Base-by-base conservation (phyloP, 2,888 invertebrate genomes). In the Himalopsyche anomala region DNA sequence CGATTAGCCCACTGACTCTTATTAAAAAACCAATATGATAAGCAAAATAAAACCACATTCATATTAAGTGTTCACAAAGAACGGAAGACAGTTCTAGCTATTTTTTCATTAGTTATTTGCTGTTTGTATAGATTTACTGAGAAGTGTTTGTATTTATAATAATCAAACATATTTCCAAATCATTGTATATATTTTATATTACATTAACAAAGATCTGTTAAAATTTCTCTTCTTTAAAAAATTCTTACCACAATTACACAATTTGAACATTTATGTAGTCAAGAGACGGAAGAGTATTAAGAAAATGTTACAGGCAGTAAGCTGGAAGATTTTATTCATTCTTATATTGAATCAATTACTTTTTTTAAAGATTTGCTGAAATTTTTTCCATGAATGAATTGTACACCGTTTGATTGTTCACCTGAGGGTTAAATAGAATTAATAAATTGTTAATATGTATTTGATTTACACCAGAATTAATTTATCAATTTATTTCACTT, bases 281-380 rank as follows among this genome's bases (percentile, higher is more conserved):
- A 62, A 62, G 8, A 42, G 80, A 42, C 80, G 80, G 80, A 42
- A 80, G 80, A 80, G 80, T 80, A 80, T 80, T 80, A 80, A 82
- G 36, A 83, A 83, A 83, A 19, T 84, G 82, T 84, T 62, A 62
- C 62, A 62, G 62, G 62, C 62, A 62, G 62, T 62, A 62, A 62
- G 28, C 19, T 62, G 8, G 2, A 56, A 56, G 19, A 56, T 19
- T 4, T 62, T 55, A 12, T 62, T 28, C 19, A 6, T 62, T 51
- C 51, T 62, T 62, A 19, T 19, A n/a, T 6, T 56, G 56, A 17
- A 17, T n/a, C 56, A 11, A 19, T 56, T 56, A 56, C 28, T 62
- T 62, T 56, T 45, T 51, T 3, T 15, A 0, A 15, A 51, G 51
- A 4, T 51, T 51, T 51, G 15, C 15, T 15, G 4, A 51, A 0